A percentile compares a stretch with the other conserved stretches of the same genome.
These are phyloP conservation scores for Ianthella basta DNA, from an alignment of 37 sponge, comb jelly and placozoan genomes.

Conservation along the genomic window DNA sequence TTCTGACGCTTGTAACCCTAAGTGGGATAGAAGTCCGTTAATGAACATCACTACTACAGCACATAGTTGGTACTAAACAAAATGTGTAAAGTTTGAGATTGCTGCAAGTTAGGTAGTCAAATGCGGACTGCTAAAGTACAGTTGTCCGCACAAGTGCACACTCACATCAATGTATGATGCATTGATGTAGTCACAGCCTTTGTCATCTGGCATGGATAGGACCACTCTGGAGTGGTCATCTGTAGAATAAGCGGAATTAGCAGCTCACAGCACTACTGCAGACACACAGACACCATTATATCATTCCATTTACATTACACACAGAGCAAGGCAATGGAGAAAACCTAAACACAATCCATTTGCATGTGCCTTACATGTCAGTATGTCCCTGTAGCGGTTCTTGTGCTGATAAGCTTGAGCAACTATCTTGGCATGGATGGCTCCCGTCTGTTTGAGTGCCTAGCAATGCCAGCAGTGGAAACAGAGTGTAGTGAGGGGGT, in stretches of 20 bases:
- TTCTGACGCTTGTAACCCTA: background rate
- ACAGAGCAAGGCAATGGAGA: too few relatives aligned
- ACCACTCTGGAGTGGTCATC: constrained; percentile 9
- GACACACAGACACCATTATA: background rate
- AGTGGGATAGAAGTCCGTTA: background rate
- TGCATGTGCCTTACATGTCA: background rate
- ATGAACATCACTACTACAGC: background rate
- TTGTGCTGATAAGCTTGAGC: background rate
- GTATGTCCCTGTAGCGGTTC: constrained; percentile 1
- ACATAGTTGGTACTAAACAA: background rate
- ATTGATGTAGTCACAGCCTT: background rate
- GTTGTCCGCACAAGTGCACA: background rate
- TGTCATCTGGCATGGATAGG: background rate
- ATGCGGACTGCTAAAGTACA: too few relatives aligned
- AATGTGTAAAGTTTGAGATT: background rate
- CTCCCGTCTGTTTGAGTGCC: too few relatives aligned
- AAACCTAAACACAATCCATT: too few relatives aligned
- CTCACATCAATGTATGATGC: constrained; percentile 12
- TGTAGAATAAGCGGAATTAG: background rate
- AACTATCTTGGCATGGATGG: background rate
- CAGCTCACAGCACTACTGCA: background rate
- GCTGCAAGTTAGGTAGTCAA: background rate
- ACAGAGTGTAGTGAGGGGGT: too few relatives aligned
- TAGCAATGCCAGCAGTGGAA: too few relatives aligned
- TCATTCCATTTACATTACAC: too few relatives aligned